A percentile compares a stretch with the other conserved stretches of the same genome.
These are phyloP conservation scores for Prionailurus viverrinus DNA, from an alignment of 2,113 vertebrate species.

Conservation along the genomic window DNA sequence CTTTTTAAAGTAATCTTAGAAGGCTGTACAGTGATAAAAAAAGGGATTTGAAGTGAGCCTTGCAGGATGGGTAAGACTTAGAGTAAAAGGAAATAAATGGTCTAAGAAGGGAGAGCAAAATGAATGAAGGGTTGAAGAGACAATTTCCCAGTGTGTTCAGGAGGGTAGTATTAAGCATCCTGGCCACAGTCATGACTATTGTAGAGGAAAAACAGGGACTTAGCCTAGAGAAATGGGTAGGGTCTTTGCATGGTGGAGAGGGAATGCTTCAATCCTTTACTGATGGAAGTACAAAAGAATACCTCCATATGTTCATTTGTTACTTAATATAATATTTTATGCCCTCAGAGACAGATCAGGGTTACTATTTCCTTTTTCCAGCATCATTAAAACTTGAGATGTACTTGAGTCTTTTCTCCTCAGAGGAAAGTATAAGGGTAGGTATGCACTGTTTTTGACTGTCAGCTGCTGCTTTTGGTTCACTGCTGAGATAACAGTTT, in stretches of 20 bases:
- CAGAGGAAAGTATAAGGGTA: constrained; percentile 7
- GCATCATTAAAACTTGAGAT: constrained; percentile 30
- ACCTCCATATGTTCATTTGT: not conserved
- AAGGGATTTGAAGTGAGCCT: not conserved
- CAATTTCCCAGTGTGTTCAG: not conserved
- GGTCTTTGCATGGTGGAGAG: not conserved
- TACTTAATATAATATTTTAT: not conserved
- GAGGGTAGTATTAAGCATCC: not conserved
- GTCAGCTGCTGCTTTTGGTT: not conserved
- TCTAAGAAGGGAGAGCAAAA: not conserved
- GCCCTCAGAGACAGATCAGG: not conserved
- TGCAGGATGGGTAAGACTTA: not conserved
- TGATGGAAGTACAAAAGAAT: not conserved
- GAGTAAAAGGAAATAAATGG: not conserved
- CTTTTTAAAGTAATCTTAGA: not conserved
- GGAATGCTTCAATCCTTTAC: not conserved
- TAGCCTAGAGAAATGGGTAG: not conserved
- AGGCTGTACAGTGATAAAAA: not conserved
- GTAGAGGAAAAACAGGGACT: not conserved
- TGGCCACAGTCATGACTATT: not conserved
- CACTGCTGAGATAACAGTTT: constrained; percentile 53
- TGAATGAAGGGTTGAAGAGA: not conserved
- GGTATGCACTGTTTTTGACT: not conserved
- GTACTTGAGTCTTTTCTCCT: not conserved
- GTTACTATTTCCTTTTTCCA: not conserved